These are phyloP conservation scores for Heliocidaris tuberculata DNA, from an alignment of 35 echinoderm and acorn worm genomes.

Conservation along the genomic window DNA sequence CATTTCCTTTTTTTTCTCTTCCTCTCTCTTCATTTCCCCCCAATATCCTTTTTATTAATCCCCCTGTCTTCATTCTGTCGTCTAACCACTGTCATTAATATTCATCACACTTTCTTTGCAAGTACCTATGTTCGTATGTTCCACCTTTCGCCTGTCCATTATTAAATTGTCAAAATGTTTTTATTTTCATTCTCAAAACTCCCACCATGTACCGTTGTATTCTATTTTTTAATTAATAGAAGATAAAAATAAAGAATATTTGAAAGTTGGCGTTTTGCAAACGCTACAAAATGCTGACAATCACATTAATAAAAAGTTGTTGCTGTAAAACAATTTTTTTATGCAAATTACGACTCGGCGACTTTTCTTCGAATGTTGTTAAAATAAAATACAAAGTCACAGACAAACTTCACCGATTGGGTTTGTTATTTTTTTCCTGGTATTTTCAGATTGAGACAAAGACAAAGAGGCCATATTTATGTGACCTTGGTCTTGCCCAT, in stretches of 20 bases:
- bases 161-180: too few species aligned
- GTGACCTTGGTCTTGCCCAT: constrained; percentile 41
- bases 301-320: neutral
- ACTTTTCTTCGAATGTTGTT: neutral
- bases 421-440: neutral
- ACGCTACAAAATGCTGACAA: too few species aligned
- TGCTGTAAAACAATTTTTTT: neutral
- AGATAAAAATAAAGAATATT: neutral
- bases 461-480: constrained; percentile 25
- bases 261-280: neutral
- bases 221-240: neutral
- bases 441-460: neutral
- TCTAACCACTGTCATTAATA: neutral
- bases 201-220: too few species aligned
- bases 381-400: neutral
- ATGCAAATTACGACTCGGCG: neutral
- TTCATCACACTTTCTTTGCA: too few species aligned
- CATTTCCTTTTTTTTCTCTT: neutral
- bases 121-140: too few species aligned
- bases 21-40: neutral
- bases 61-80: neutral
- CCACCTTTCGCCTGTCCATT: too few species aligned
- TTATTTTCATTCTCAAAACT: too few species aligned
- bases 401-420: neutral
- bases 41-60: neutral